Percentiles rank a stretch among this genome's conserved stretches.
These are phyloP conservation scores for Mustelus asterias DNA, from an alignment of 2,113 vertebrate species.

Conservation along the genomic window DNA sequence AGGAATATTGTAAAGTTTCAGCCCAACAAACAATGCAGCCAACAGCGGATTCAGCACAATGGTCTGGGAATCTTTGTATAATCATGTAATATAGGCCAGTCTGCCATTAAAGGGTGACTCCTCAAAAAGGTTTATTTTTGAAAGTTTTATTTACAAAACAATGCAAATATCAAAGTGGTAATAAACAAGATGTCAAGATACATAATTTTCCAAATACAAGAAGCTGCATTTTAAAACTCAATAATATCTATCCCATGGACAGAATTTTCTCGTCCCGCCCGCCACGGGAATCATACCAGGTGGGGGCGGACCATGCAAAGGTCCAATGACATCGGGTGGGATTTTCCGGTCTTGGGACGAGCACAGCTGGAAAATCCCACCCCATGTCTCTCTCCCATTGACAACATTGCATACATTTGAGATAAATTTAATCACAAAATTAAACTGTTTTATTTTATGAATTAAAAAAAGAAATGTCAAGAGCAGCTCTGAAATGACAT, in stretches of 20 bases:
- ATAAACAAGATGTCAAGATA: background rate
- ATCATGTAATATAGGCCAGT: background rate
- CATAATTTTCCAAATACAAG: background rate
- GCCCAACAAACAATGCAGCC: background rate
- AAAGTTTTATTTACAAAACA: background rate
- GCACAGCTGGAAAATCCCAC: no score
- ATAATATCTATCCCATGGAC: background rate
- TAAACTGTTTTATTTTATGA: background rate
- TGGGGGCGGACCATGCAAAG: no score
- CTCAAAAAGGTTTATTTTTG: background rate
- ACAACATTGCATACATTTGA: background rate
- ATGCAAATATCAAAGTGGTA: background rate
- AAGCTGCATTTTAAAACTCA: background rate
- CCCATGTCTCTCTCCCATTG: background rate
- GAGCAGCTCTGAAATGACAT: background rate
- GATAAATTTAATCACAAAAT: background rate
- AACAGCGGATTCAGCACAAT: background rate
- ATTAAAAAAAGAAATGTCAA: background rate
- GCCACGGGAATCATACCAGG: no score
- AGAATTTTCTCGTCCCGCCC: no score
- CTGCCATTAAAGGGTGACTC: background rate
- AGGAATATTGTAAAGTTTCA: background rate
- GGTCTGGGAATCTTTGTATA: background rate
- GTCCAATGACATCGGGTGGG: no score
- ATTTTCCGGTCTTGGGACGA: no score